These are phyloP conservation scores for Marcusenius ussheri DNA, from an alignment of 2,113 vertebrate species.

Conservation along the genomic window DNA sequence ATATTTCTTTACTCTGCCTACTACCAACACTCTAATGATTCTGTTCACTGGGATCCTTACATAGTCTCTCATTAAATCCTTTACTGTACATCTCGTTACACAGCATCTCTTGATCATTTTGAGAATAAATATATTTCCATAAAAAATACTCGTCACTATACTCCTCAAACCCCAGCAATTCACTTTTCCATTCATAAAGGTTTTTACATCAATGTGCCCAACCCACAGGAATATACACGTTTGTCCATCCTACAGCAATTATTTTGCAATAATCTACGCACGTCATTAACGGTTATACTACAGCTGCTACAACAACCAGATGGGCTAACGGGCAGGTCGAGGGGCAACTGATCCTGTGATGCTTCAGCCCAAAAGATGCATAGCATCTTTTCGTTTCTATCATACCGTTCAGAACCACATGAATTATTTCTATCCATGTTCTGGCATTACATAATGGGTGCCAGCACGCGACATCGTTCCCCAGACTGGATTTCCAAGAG, in stretches of 20 bases:
- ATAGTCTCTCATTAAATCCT: background rate
- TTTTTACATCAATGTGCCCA: background rate
- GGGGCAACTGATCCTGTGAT: slow-evolving; percentile 14
- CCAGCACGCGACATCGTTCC: slow-evolving; percentile 18
- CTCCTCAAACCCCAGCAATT: background rate
- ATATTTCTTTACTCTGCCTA: background rate
- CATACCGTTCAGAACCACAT: background rate
- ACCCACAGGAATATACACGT: background rate
- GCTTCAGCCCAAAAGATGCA: slow-evolving; percentile 26
- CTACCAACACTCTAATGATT: background rate
- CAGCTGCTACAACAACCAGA: slow-evolving; percentile 3
- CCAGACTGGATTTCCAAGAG: background rate
- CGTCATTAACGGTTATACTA: slow-evolving; percentile 1
- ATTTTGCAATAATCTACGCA: background rate
- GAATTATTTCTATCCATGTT: slow-evolving; percentile 1
- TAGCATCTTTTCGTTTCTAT: slow-evolving; percentile 10
- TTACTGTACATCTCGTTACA: background rate
- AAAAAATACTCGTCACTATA: background rate
- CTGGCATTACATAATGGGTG: slow-evolving; percentile 38
- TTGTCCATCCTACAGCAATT: background rate
- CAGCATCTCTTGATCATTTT: background rate
- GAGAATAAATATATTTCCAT: background rate
- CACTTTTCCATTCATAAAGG: background rate
- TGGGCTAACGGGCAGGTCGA: slow-evolving; percentile 6
- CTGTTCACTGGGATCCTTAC: background rate